Conservation (phyloP, 1,140 invertebrate genomes). For the Lethrus apterus region DNA sequence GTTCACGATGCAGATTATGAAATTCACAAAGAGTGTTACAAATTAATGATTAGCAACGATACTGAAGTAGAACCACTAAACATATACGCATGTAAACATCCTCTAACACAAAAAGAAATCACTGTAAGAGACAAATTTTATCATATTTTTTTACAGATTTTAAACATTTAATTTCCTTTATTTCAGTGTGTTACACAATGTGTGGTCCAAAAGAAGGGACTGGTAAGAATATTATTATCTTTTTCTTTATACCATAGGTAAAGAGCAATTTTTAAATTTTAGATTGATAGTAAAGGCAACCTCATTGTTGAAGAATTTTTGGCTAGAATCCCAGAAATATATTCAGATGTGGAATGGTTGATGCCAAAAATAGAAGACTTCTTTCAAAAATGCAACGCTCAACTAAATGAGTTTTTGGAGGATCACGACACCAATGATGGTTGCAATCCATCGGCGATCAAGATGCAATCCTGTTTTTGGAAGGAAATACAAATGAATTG, state of each 20-base stretch:
- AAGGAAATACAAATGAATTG: slow-evolving; percentile 39
- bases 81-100: no score
- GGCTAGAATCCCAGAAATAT: slow-evolving; percentile 27
- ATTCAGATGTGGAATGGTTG: slow-evolving; percentile 34
- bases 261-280: background rate
- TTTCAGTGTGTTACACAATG: slow-evolving; percentile 13
- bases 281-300: slow-evolving; percentile 33
- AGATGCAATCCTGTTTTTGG: slow-evolving; percentile 38
- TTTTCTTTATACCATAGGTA: background rate
- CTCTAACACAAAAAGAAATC: no score
- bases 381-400: slow-evolving; percentile 31
- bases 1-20: no score
- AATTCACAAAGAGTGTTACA: no score
- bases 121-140: no score
- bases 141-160: no score
- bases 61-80: no score
- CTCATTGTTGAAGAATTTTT: slow-evolving; percentile 27
- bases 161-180: no score
- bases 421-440: slow-evolving; percentile 21
- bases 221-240: slow-evolving; percentile 1
- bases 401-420: slow-evolving; percentile 28
- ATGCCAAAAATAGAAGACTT: slow-evolving; percentile 29
- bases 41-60: no score
- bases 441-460: slow-evolving; percentile 36
- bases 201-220: slow-evolving; percentile 4